Conservation (phyloP, 2,797 vertebrate genomes). For the Trichosurus vulpecula region DNA sequence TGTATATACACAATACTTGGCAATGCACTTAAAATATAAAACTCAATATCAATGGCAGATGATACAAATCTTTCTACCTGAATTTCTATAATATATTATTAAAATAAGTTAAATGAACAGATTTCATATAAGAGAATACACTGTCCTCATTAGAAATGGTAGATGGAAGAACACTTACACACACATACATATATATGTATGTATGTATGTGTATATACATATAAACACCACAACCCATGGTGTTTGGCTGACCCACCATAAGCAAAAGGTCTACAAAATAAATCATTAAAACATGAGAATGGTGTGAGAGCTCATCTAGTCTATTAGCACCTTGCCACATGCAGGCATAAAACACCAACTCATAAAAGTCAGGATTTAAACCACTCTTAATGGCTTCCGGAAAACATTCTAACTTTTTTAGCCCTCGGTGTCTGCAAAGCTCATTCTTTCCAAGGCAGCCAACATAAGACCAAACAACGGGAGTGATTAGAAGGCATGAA, state of each 20-base stretch:
- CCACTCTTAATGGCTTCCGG: background rate
- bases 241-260: background rate
- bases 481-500: background rate
- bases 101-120: background rate
- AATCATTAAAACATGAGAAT: background rate
- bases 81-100: background rate
- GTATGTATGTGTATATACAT: too few relatives aligned
- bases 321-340: background rate
- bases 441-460: background rate
- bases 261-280: background rate
- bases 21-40: conserved; percentile 14
- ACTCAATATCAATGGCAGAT: background rate
- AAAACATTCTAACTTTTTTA: background rate
- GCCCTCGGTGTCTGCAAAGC: background rate
- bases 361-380: background rate
- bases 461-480: background rate
- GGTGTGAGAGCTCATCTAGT: background rate
- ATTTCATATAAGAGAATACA: background rate
- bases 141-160: background rate
- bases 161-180: background rate
- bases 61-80: background rate
- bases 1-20: background rate
- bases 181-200: background rate
- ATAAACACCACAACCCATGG: background rate
- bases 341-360: background rate